phyloP scores from a whole-genome alignment of 1,140 invertebrate genomes.

The Drosophila miranda region DNA sequence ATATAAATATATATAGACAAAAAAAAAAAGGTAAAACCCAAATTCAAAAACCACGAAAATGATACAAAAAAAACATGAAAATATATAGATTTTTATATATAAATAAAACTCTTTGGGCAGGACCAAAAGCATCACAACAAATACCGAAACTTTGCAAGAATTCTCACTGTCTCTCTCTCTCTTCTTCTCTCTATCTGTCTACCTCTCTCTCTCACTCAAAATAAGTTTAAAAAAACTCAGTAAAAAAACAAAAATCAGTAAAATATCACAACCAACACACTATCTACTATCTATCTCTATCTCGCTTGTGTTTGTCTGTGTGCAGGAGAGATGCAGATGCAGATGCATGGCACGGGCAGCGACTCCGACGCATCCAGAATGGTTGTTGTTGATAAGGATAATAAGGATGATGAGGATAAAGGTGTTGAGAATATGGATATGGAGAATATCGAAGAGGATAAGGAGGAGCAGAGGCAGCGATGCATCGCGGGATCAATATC shows the following conservation, averaged over 20 bases:
- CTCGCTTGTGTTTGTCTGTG: conserved; percentile 83
- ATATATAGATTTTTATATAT: conserved; percentile 46
- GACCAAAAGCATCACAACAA: conserved; percentile 75
- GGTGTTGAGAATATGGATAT: conserved; percentile 16
- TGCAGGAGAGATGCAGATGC: conserved; percentile 77
- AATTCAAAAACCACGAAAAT: conserved; percentile 70
- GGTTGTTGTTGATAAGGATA: conserved; percentile 42
- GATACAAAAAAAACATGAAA: conserved; percentile 37
- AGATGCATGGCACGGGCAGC: conserved; percentile 20
- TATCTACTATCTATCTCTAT: conserved; percentile 81
- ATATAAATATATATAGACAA: conserved; percentile 3
- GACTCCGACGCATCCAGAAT: conserved; percentile 15
- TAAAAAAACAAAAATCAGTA: conserved; percentile 25
- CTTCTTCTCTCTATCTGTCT: conserved; percentile 27
- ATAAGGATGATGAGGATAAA: conserved; percentile 13
- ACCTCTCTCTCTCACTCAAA: conserved; percentile 32
- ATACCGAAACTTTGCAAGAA: conserved; percentile 66
- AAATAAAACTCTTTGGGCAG: conserved; percentile 70
- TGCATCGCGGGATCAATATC: conserved; percentile 33
- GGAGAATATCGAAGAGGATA: conserved; percentile 20
- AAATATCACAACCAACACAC: conserved; percentile 63
- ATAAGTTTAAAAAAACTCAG: conserved; percentile 11
- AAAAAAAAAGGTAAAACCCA: conserved; percentile 28
- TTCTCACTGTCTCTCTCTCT: conserved; percentile 64
- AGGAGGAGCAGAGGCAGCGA: conserved; percentile 12